These are phyloP conservation scores for Hybos culiciformis DNA, from an alignment of 2,888 invertebrate genomes.

Conservation along the genomic window DNA sequence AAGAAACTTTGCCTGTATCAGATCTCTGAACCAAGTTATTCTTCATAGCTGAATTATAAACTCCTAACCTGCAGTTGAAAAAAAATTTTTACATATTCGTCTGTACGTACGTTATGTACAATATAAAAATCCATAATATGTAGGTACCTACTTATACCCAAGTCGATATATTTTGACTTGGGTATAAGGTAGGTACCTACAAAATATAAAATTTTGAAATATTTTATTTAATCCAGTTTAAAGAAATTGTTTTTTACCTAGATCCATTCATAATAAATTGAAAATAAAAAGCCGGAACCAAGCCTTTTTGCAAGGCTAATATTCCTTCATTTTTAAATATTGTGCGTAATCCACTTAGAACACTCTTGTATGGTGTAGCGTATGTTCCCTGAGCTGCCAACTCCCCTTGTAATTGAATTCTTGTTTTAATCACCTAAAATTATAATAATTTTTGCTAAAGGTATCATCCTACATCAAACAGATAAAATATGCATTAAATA, in stretches of 20 bases:
- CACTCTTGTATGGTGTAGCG: constrained; percentile 55
- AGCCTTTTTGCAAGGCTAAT: constrained; percentile 62
- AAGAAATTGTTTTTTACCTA: constrained; percentile 21
- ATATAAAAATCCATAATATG: not conserved
- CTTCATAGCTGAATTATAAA: constrained; percentile 57
- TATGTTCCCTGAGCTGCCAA: constrained; percentile 59
- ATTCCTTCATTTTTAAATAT: constrained; percentile 72
- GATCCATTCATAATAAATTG: constrained; percentile 75
- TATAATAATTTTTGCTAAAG: constrained; percentile 1
- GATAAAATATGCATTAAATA: constrained; percentile 2
- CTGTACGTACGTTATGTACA: not conserved
- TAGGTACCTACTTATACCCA: too few species aligned
- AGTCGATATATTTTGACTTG: too few species aligned
- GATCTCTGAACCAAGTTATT: constrained; percentile 44
- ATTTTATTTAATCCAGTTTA: too few species aligned
- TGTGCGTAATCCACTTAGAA: constrained; percentile 63
- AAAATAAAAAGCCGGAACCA: constrained; percentile 73
- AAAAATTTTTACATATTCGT: constrained; percentile 2
- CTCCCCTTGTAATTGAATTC: constrained; percentile 81
- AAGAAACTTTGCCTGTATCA: constrained; percentile 45
- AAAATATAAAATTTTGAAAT: too few species aligned
- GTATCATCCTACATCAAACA: constrained; percentile 6
- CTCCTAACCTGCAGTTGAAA: constrained; percentile 45
- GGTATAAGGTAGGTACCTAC: not conserved
- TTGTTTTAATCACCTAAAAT: constrained; percentile 52